Evolutionary conservation across 1,140 invertebrate species (phyloP).

Genomic region (Orussus abietinus): DNA sequence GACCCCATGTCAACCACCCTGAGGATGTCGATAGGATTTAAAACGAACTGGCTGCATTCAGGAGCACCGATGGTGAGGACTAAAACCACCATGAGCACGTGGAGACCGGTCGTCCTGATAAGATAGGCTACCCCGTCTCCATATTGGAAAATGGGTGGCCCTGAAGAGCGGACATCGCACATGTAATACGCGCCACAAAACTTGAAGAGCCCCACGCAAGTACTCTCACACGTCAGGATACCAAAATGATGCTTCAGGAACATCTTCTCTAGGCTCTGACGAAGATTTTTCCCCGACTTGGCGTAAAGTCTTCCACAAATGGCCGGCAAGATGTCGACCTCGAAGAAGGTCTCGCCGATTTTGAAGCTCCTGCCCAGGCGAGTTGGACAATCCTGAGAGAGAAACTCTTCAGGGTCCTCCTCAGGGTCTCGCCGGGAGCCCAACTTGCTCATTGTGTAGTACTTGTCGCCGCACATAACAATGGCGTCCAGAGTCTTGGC

Average conservation of each 20-base stretch:
- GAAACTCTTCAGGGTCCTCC: too few relatives aligned
- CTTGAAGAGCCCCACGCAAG: conserved; percentile 35
- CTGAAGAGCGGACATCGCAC: conserved; percentile 32
- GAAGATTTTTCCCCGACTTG: conserved; percentile 20
- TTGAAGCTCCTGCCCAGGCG: conserved; percentile 22
- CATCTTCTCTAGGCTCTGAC: conserved; percentile 25
- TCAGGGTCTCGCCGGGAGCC: conserved; percentile 23
- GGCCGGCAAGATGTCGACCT: conserved; percentile 24
- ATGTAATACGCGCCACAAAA: conserved; percentile 38
- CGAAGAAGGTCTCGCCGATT: conserved; percentile 34
- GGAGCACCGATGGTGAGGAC: conserved; percentile 31
- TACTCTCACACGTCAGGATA: conserved; percentile 33
- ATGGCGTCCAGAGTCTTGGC: conserved; percentile 33
- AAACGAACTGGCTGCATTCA: conserved; percentile 32
- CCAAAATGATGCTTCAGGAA: conserved; percentile 31
- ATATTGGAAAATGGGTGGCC: conserved; percentile 32
- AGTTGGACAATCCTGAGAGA: too few relatives aligned
- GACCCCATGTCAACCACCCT: conserved; percentile 23
- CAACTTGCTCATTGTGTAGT: conserved; percentile 29
- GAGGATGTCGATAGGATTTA: conserved; percentile 34
- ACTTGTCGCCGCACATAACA: conserved; percentile 36
- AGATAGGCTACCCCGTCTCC: conserved; percentile 31
- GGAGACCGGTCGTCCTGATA: conserved; percentile 28
- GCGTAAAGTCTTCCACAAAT: conserved; percentile 28
- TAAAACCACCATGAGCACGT: conserved; percentile 27